These are phyloP conservation scores for Parnassius apollo DNA, from an alignment of 2,888 invertebrate genomes.

Conservation along the genomic window DNA sequence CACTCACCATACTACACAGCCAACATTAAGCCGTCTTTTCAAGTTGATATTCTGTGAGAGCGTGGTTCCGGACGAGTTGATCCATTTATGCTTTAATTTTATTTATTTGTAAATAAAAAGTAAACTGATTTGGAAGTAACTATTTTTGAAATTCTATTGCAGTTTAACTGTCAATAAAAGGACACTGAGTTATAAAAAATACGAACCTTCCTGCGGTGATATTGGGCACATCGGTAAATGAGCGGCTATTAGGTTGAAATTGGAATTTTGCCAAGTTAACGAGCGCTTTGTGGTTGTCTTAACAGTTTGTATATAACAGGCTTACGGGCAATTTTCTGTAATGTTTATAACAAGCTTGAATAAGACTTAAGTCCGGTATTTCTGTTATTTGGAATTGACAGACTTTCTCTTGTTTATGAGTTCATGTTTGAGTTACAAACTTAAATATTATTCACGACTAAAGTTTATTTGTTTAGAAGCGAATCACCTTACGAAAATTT, in stretches of 20 bases:
- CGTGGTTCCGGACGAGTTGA: too few species aligned
- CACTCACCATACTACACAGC: too few species aligned
- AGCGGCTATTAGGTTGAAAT: constrained; percentile 14
- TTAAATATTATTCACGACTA: not conserved
- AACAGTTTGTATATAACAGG: not conserved
- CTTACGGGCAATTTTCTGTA: constrained; percentile 9
- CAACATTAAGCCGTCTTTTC: too few species aligned
- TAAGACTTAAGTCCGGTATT: not conserved
- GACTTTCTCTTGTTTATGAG: not conserved
- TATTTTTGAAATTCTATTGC: not conserved
- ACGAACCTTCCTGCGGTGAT: not conserved
- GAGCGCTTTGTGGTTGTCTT: constrained; percentile 18
- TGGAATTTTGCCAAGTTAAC: constrained; percentile 21
- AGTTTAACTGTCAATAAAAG: not conserved
- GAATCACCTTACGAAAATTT: not conserved
- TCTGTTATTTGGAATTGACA: not conserved
- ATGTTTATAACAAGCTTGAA: not conserved
- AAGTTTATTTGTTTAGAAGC: too few species aligned
- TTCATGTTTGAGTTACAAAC: not conserved
- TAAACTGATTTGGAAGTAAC: too few species aligned
- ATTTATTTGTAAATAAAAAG: too few species aligned
- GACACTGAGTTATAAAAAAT: not conserved
- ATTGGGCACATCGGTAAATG: constrained; percentile 7
- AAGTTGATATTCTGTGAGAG: too few species aligned
- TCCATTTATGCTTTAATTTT: too few species aligned